Evolutionary conservation across 2,888 invertebrate species (phyloP), one percentile per base, ranked within the genome.

Genomic region (Lycophotia porphyrea): DNA sequence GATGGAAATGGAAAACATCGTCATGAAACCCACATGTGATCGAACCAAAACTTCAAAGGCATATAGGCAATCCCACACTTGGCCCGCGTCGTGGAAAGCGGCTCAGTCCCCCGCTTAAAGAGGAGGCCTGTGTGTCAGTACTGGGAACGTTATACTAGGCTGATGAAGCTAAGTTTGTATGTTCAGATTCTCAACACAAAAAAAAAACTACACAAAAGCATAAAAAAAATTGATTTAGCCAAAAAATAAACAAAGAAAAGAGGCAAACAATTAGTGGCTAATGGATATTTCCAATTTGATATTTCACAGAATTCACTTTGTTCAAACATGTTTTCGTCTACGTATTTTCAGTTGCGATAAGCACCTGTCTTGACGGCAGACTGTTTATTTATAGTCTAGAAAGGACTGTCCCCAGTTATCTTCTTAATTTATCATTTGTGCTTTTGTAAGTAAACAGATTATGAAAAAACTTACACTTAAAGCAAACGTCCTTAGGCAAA

Each of bases 281-380:
- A 64, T 76, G 55, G 52, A 76, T 18, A 64, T 31, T 39, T n/a
- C n/a, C 18, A 64, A 27, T 64, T 58, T 58, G 27, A 36, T 36
- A 24, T 27, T 42, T 5, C 49, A 27, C 34, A 27, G 55, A 58
- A 58, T 27, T 36, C 7, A 49, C 24, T 31, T 11, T 39, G 49
- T 49, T 42, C 31, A 34, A 74, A 11, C 7, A 42, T 24, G 39
- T 61, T 63, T 49, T 39, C n/a, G 21, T 72, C 60, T 31, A 39
- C 18, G 18, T 27, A 47, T 31, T 42, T 64, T n/a, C 24, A n/a
- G 11, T 24, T 49, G 13, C 27, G 13, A n/a, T 11, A 13, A 52
- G 15, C n/a, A n/a, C 49, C 49, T 52, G 55, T 31, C 27, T 18
- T 27, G 55, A 18, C 27, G 18, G 1, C 55, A 58, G 27, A 31